Evolutionary conservation across 2,888 invertebrate species (phyloP), one percentile per base, ranked within the genome.

Genomic region (Ophion costatus): DNA sequence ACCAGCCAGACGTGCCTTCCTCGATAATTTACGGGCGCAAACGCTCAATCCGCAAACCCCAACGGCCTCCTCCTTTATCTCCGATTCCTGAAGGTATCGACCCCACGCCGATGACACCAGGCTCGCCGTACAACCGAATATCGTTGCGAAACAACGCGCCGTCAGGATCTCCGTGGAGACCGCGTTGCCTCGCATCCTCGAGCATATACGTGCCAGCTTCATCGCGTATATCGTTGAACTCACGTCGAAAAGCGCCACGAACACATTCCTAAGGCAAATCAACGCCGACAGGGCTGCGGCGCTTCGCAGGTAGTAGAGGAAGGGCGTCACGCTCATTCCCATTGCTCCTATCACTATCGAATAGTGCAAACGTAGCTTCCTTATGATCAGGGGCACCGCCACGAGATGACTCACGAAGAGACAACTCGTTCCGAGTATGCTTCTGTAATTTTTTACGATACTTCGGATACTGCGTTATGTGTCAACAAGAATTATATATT

Each of bases 341-440:
- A 86, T 82, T 6, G 86, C 86, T 0, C 86, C 84, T 20, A 86
- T 57, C 24, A 84, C 56, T 17, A 86, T 82, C 38, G 86, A 86
- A 64, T 86, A 82, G 71, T 86, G 82, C 38, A 86, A 56, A 61
- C 70, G 61, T 9, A 84, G 61, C 42, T 74, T 77, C 22, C 82
- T 5, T 1, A 86, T 80, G 9, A 82, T 80, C 14, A 86, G 42
- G 11, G 86, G 86, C 1, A 84, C 86, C 1, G 80, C 67, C 11
- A 86, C 66, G 11, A 86, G 77, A 33, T 84, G 85, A 74, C 83
- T 59, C 64, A 85, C 33, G 3, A 80, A 70, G 2, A 80, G 66
- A 14, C 83, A 76, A 38, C 61, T 59, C 59, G 69, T 38, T 1
- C 51, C 51, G 10, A 85, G 24, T 42, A 80, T 69, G 42, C 59